Evolutionary conservation across 53 echinoderm and acorn worm species (phyloP), one percentile per base, ranked within the genome.

Genomic region (Arbacia lixula): DNA sequence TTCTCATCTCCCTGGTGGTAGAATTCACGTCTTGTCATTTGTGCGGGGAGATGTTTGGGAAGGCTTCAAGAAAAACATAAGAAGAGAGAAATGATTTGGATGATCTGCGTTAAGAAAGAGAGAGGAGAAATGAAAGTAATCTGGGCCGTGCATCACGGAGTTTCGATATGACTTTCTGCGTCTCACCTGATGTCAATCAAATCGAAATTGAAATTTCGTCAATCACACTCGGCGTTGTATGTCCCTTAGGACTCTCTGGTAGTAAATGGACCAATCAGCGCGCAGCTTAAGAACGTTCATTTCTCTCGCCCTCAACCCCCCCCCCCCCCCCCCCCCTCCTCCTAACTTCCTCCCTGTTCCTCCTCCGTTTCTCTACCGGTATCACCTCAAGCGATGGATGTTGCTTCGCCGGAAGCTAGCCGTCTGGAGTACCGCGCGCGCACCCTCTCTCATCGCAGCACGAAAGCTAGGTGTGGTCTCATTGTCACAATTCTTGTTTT

Each of bases 101-200:
- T n/a, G 46, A 69, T 33, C 43, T 40, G 69, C 32, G 74, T 31
- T 51, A 74, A 46, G 46, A 10, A 20, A 53, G 42, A 28, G 14
- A 74, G 34, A 74, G 11, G 53, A 53, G 49, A 74, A 74, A 43
- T 74, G 51, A 53, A 74, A 52, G 46, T 74, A 74, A 53, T 74
- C 43, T 74, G 74, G 31, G 49, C 30, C 10, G 74, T 74, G 33
- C 69, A 41, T 69, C 42, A 41, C 69, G 43, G 40, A 74, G 74
- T 74, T 74, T 74, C 74, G 74, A 74, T n/a, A n/a, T 74, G 30
- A 28, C 51, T 20, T n/a, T n/a, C n/a, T n/a, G n/a, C 46, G 14
- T 74, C 74, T 74, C 74, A 74, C 74, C 74, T 74, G 74, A 16
- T 52, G 74, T 52, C 74, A 74, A 74, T 74, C 74, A 74, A 74